Conservation (phyloP, 1,140 invertebrate species). For the Battus philenor region DNA sequence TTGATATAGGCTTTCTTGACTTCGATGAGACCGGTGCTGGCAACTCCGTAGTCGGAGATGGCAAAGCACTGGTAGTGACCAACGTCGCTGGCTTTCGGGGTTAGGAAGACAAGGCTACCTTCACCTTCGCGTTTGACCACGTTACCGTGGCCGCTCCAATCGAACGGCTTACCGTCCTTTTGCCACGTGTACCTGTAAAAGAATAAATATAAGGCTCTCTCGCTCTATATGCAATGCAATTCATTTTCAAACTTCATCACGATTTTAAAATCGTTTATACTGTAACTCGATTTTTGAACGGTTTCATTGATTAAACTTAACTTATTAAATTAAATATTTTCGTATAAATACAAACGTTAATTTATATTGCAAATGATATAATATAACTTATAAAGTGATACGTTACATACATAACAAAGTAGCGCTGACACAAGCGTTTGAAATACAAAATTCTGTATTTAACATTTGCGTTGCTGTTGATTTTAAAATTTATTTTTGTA, state of each 20-base stretch:
- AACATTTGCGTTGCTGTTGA: too few species aligned
- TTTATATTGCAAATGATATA: not conserved
- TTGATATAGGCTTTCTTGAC: constrained; percentile 35
- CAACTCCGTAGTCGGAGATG: constrained; percentile 30
- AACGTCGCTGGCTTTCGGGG: constrained; percentile 27
- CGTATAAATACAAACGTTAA: not conserved
- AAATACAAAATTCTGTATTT: too few species aligned
- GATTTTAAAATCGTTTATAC: not conserved
- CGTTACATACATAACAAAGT: too few species aligned
- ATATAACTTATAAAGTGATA: not conserved
- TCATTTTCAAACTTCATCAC: not conserved
- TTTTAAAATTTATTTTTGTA: too few species aligned
- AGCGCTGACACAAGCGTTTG: too few species aligned
- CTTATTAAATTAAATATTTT: not conserved
- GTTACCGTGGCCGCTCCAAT: constrained; percentile 13
- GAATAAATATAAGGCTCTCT: constrained; percentile 12
- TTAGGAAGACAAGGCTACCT: constrained; percentile 37
- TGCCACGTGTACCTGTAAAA: constrained; percentile 21
- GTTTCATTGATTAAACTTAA: not conserved
- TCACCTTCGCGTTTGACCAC: constrained; percentile 25
- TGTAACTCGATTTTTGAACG: not conserved
- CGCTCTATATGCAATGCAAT: not conserved
- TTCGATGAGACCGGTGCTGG: constrained; percentile 29
- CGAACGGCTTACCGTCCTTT: constrained; percentile 25
- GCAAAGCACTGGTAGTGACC: constrained; percentile 44